Percentiles rank a stretch among this genome's conserved stretches.
Conservation (phyloP, 1,140 invertebrate genomes). For the Leptestheria dahalacensis region DNA sequence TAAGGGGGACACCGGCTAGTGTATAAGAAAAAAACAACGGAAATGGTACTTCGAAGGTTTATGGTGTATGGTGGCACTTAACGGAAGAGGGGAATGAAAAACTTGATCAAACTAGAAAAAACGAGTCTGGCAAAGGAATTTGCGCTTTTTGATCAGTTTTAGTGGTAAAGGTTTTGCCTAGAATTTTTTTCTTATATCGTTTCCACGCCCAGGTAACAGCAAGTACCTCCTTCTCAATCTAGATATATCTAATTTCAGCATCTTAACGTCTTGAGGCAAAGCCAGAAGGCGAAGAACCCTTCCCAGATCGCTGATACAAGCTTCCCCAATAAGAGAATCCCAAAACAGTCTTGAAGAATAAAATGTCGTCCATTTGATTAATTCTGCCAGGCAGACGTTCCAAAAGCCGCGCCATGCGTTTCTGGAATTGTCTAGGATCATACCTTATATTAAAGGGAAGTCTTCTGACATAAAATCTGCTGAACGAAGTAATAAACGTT, state of each 20-base stretch:
- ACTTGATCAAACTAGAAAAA: too few relatives aligned
- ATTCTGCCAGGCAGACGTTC: constrained; percentile 23
- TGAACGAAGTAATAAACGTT: constrained; percentile 29
- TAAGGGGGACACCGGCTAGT: too few relatives aligned
- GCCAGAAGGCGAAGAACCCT: neutral
- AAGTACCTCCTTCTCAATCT: constrained; percentile 25
- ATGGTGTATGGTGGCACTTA: too few relatives aligned
- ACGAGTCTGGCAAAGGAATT: too few relatives aligned
- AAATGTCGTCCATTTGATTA: constrained; percentile 26
- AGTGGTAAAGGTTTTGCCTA: too few relatives aligned
- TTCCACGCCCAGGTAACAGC: constrained; percentile 22
- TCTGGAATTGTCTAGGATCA: constrained; percentile 29
- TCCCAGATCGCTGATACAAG: neutral
- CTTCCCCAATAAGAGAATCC: neutral
- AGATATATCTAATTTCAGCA: constrained; percentile 21
- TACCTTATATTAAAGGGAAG: constrained; percentile 27
- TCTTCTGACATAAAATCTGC: constrained; percentile 20
- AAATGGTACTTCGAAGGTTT: too few relatives aligned
- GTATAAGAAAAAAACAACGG: too few relatives aligned
- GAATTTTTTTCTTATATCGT: constrained; percentile 27
- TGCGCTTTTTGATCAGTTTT: too few relatives aligned
- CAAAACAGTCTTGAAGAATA: constrained; percentile 21
- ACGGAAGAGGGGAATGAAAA: too few relatives aligned
- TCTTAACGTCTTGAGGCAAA: constrained; percentile 21
- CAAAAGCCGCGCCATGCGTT: constrained; percentile 24